A percentile compares a stretch with the other conserved stretches of the same genome.
Conservation (phyloP, 1,140 invertebrate genomes). For the Elysia chlorotica region DNA sequence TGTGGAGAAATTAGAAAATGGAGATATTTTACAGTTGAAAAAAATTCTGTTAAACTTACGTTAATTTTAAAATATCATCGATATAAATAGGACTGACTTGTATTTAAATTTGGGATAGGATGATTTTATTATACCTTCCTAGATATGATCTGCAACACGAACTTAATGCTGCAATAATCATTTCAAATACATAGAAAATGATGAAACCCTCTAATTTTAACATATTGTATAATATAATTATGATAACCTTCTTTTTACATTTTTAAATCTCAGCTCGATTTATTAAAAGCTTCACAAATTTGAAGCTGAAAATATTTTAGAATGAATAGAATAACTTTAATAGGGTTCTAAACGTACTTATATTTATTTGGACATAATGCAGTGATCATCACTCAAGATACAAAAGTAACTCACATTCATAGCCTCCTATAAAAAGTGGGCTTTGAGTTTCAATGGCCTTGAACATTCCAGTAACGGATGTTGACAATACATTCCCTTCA, state of each 20-base stretch:
- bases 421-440: constrained; percentile 82
- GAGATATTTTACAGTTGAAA: background rate
- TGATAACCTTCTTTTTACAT: background rate
- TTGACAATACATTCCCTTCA: constrained; percentile 48
- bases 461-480: background rate
- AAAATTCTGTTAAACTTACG: background rate
- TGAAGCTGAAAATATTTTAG: background rate
- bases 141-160: background rate
- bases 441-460: constrained; percentile 60
- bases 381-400: background rate
- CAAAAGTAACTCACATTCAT: constrained; percentile 72
- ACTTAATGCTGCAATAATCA: no score
- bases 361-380: background rate
- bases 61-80: no score
- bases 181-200: no score
- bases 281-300: background rate
- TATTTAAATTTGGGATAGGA: background rate
- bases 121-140: background rate
- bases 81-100: background rate
- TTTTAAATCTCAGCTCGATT: background rate
- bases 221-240: no score
- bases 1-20: constrained; percentile 49
- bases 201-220: no score
- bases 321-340: background rate
- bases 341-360: background rate